These are phyloP conservation scores for Staurois parvus DNA, from an alignment of 2,797 vertebrate genomes.

Conservation along the genomic window DNA sequence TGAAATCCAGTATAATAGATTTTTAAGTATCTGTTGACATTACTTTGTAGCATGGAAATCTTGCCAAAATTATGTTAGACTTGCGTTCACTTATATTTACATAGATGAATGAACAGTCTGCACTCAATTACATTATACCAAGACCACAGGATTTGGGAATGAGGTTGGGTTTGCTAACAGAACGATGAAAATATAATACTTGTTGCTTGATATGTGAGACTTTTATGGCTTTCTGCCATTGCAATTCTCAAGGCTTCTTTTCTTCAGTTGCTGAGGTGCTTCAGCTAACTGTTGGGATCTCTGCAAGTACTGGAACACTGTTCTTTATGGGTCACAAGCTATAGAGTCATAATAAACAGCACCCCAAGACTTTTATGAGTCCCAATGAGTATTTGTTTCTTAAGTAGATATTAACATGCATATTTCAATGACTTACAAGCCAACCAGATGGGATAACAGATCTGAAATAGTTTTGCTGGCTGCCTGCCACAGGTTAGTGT, in stretches of 20 bases:
- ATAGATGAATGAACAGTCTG: slow-evolving; percentile 62
- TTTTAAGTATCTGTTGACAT: slow-evolving; percentile 47
- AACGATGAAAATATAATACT: slow-evolving; percentile 58
- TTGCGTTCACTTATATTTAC: slow-evolving; percentile 54
- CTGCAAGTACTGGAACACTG: slow-evolving; percentile 61
- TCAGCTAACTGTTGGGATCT: slow-evolving; percentile 57
- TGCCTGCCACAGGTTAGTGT: slow-evolving; percentile 74
- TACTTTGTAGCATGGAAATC: slow-evolving; percentile 21
- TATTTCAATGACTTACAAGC: slow-evolving; percentile 75
- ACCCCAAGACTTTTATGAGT: slow-evolving; percentile 70
- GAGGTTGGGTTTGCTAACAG: slow-evolving; percentile 61
- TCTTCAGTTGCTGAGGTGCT: slow-evolving; percentile 44
- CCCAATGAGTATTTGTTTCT: slow-evolving; percentile 75
- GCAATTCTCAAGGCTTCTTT: not conserved
- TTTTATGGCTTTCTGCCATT: slow-evolving; percentile 58
- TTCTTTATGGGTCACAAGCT: slow-evolving; percentile 70
- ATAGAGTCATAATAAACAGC: slow-evolving; percentile 70
- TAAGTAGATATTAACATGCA: slow-evolving; percentile 77
- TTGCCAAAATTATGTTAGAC: slow-evolving; percentile 34
- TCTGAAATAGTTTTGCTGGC: slow-evolving; percentile 76
- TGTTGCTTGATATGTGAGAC: slow-evolving; percentile 54
- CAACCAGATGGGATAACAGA: slow-evolving; percentile 79
- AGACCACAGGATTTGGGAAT: slow-evolving; percentile 61
- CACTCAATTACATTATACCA: slow-evolving; percentile 70
- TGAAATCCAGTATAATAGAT: slow-evolving; percentile 31